phyloP scores from a whole-genome alignment of 2,888 invertebrate species.

The Zootermopsis nevadensis region DNA sequence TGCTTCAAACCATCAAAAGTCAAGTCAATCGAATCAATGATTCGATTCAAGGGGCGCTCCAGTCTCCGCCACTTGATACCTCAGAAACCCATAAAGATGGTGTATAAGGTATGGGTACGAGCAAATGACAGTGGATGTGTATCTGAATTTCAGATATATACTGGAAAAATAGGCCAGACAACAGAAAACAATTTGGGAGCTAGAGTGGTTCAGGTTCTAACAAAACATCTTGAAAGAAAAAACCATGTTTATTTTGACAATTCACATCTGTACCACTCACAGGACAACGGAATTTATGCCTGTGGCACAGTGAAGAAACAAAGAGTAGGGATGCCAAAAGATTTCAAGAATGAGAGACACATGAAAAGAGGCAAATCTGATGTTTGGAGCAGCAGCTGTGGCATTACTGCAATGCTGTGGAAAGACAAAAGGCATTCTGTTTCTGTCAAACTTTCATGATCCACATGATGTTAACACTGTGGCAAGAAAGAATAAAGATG shows the following conservation, averaged over 20 bases:
- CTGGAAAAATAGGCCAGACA: not conserved
- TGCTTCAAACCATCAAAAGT: too few relatives aligned
- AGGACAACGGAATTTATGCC: not conserved
- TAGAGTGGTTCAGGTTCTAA: not conserved
- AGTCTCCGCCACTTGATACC: not conserved
- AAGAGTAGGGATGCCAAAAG: not conserved
- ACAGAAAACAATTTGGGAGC: not conserved
- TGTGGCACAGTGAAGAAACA: not conserved
- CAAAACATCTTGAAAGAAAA: not conserved
- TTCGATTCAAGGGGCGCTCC: not conserved
- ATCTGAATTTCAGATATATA: not conserved
- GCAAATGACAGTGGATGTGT: not conserved
- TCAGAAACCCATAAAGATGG: not conserved
- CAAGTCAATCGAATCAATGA: not conserved
- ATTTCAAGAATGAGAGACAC: not conserved
- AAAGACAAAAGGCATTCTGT: not conserved
- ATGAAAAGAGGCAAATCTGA: not conserved
- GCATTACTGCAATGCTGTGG: not conserved
- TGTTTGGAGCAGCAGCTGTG: not conserved
- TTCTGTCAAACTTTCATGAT: slow-evolving; percentile 26
- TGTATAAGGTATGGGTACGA: not conserved
- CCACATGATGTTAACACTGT: not conserved
- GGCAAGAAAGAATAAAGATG: slow-evolving; percentile 10
- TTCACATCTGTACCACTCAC: not conserved
- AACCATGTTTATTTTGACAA: slow-evolving; percentile 12